Evolutionary conservation across 2,888 invertebrate genomes (phyloP).

Genomic region (Drosophila melanosoma): DNA sequence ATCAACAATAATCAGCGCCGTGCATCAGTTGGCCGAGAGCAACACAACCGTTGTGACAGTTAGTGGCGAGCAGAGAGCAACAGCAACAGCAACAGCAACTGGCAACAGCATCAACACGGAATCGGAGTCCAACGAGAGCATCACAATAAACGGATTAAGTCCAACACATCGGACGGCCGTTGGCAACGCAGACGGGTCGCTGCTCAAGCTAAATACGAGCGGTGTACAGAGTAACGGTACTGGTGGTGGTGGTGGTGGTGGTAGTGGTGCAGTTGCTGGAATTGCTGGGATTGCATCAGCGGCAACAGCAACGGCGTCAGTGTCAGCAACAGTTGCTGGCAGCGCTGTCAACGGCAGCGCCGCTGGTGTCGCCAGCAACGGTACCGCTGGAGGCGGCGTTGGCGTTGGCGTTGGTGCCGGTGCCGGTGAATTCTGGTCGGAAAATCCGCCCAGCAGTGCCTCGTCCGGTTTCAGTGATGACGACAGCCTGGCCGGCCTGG

Average conservation of each 20-base stretch:
- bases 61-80: conserved; percentile 34
- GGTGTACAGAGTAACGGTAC: conserved; percentile 38
- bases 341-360: conserved; percentile 37
- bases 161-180: conserved; percentile 56
- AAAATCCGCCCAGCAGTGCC: conserved; percentile 90
- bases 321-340: conserved; percentile 34
- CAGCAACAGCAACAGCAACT: conserved; percentile 61
- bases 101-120: conserved; percentile 9
- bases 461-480: conserved; percentile 96
- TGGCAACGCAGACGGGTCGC: not conserved
- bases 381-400: conserved; percentile 73
- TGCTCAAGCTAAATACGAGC: conserved; percentile 66
- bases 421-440: conserved; percentile 84
- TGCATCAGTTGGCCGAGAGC: conserved; percentile 69
- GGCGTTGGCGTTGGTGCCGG: not conserved
- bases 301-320: conserved; percentile 28
- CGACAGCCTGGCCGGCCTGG: conserved; percentile 92
- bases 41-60: conserved; percentile 62
- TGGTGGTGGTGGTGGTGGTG: conserved; percentile 17
- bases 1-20: conserved; percentile 74
- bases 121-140: conserved; percentile 81
- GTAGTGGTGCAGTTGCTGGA: not conserved
- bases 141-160: conserved; percentile 77
- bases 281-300: conserved; percentile 10
- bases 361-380: conserved; percentile 36